Evolutionary conservation across 2,113 vertebrate species (phyloP).

Genomic region (Cynocephalus volans): DNA sequence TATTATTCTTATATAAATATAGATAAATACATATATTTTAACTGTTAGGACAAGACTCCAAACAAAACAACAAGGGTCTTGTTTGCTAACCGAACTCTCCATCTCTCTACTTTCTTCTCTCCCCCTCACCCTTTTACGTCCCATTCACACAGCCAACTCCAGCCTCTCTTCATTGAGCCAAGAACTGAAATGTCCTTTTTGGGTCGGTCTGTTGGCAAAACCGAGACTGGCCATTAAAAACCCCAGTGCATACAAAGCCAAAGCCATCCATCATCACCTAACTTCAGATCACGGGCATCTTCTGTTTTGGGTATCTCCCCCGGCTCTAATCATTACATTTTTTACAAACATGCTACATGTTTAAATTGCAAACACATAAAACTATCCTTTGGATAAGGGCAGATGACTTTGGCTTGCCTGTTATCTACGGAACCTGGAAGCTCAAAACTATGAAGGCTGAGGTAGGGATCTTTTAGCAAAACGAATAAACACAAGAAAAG

Average conservation of each 20-base stretch:
- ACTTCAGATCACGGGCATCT: no score
- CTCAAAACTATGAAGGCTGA: rapidly evolving
- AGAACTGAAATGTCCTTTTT: not conserved
- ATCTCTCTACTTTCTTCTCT: no score
- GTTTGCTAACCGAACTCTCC: rapidly evolving
- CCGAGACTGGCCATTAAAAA: not conserved
- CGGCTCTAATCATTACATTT: not conserved
- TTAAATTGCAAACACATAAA: not conserved
- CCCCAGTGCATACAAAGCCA: not conserved
- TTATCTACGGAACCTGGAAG: not conserved
- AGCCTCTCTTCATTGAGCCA: not conserved
- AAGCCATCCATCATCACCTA: no score
- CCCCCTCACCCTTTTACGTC: no score
- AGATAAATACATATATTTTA: not conserved
- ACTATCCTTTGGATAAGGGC: not conserved
- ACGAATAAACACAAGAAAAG: no score
- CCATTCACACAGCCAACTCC: not conserved
- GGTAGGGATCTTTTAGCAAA: not conserved
- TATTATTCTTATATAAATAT: no score
- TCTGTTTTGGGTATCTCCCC: not conserved
- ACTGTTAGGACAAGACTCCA: not conserved
- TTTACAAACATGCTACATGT: not conserved
- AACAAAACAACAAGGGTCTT: not conserved
- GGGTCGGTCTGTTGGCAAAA: not conserved
- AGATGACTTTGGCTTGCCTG: not conserved